phyloP scores from a whole-genome alignment of 2,797 vertebrate genomes.

The Argyrosomus regius region DNA sequence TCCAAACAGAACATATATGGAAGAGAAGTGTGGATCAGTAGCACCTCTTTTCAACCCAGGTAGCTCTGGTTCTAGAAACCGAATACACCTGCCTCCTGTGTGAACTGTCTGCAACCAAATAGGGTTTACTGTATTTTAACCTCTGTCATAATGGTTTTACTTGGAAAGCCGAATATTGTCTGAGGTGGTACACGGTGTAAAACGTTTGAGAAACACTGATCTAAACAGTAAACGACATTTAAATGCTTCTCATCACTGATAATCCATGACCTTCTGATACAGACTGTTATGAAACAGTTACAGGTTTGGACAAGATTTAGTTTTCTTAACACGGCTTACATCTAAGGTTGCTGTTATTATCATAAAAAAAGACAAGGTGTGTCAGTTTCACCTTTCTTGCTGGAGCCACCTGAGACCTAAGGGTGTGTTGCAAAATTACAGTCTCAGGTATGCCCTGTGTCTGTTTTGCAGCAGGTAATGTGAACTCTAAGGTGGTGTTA shows the following conservation, averaged over 20 bases:
- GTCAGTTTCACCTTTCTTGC: constrained; percentile 1
- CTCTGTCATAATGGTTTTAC: no score
- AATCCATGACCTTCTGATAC: not conserved
- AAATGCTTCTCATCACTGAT: not conserved
- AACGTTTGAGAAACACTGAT: no score
- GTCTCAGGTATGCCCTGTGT: not conserved
- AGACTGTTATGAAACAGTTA: constrained; percentile 13
- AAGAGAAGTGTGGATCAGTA: no score
- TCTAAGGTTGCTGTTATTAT: not conserved
- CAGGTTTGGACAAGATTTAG: constrained; percentile 35
- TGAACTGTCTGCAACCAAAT: no score
- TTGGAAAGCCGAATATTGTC: not conserved
- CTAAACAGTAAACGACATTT: constrained; percentile 2
- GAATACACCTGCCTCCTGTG: no score
- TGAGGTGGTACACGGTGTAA: no score
- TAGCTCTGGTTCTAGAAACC: no score
- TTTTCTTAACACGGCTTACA: constrained; percentile 12
- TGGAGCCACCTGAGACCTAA: constrained; percentile 12
- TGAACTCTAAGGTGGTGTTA: not conserved
- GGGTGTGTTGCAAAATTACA: constrained; percentile 33
- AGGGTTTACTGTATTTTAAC: no score
- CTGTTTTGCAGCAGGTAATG: not conserved
- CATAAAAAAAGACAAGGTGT: constrained; percentile 35
- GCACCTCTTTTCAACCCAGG: no score
- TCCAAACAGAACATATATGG: no score